Percentiles rank a stretch among this genome's conserved stretches.
Evolutionary conservation across 2,113 vertebrate species (phyloP).

Genomic region (Cynocephalus volans): DNA sequence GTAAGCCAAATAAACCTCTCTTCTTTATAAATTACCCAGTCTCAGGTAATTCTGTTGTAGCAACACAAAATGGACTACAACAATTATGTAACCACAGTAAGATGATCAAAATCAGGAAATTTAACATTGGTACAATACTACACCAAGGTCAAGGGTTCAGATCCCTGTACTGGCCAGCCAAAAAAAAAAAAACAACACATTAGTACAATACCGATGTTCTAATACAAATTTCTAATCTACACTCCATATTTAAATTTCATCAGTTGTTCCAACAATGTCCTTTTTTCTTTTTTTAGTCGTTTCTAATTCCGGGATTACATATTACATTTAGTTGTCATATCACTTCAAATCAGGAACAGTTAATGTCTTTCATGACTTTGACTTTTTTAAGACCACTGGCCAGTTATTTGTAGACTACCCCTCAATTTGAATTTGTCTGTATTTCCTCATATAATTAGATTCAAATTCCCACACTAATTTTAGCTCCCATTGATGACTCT

Average conservation of each 20-base stretch:
- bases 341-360: not conserved
- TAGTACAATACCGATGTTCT: not conserved
- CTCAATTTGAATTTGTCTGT: not conserved
- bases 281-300: not conserved
- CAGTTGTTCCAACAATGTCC: not conserved
- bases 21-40: no score
- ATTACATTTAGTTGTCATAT: not conserved
- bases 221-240: not conserved
- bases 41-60: no score
- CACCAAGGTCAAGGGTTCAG: no score
- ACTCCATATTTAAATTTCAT: not conserved
- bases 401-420: not conserved
- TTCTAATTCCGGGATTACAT: slow-evolving; percentile 4
- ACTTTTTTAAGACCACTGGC: not conserved
- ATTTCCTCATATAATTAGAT: not conserved
- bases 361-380: not conserved
- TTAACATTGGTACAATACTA: no score
- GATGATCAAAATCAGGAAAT: no score
- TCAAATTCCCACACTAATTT: not conserved
- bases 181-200: not conserved
- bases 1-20: no score
- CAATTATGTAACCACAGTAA: no score
- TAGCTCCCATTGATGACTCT: slow-evolving; percentile 8
- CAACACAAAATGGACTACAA: no score
- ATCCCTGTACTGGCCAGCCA: no score